phyloP scores from a whole-genome alignment of 1,140 invertebrate species.

The Hycleus phaleratus region DNA sequence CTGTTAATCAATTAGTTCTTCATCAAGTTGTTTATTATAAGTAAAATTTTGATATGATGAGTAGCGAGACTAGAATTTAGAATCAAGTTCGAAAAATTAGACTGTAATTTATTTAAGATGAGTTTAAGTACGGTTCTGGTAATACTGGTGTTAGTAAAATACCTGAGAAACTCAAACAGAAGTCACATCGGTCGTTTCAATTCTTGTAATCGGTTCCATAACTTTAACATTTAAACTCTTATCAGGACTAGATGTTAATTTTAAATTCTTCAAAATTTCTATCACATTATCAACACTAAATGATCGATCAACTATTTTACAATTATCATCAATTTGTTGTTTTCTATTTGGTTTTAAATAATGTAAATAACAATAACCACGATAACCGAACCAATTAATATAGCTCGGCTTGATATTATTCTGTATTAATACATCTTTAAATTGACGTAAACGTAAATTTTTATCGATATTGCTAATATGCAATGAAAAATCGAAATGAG shows the following conservation, averaged over 20 bases:
- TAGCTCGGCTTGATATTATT: slow-evolving; percentile 56
- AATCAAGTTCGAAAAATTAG: too few relatives aligned
- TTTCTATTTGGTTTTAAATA: slow-evolving; percentile 47
- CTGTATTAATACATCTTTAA: slow-evolving; percentile 55
- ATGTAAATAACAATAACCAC: slow-evolving; percentile 58
- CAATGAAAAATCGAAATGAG: slow-evolving; percentile 48
- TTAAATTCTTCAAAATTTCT: slow-evolving; percentile 46
- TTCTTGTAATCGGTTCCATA: slow-evolving; percentile 44
- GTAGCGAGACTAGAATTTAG: too few relatives aligned
- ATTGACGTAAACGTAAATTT: slow-evolving; percentile 52
- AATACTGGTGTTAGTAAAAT: too few relatives aligned
- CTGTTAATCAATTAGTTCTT: too few relatives aligned
- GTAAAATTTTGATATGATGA: too few relatives aligned
- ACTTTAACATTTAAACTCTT: slow-evolving; percentile 41
- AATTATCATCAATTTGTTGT: slow-evolving; percentile 13
- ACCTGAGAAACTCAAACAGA: slow-evolving; percentile 36
- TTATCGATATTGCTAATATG: slow-evolving; percentile 55
- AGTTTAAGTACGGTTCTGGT: too few relatives aligned
- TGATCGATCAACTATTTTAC: slow-evolving; percentile 36
- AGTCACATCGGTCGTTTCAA: slow-evolving; percentile 45
- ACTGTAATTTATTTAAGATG: too few relatives aligned
- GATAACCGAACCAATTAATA: slow-evolving; percentile 57
- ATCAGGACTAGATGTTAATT: slow-evolving; percentile 35
- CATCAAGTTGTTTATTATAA: too few relatives aligned
- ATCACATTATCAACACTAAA: slow-evolving; percentile 48